Evolutionary conservation across 35 echinoderm and acorn worm genomes (phyloP).

Genomic region (Acanthaster planci): DNA sequence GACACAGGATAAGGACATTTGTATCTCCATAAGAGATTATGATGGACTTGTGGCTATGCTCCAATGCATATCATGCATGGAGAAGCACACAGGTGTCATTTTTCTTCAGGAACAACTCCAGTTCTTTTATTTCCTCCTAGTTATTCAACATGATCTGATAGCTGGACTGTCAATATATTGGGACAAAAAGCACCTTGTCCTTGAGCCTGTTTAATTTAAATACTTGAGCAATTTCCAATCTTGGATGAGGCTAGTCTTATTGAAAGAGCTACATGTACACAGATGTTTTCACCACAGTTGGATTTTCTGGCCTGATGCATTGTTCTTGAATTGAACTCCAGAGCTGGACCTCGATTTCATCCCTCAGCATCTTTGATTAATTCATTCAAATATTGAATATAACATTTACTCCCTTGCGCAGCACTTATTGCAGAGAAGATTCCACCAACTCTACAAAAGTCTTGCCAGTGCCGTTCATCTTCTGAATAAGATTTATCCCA

Average conservation of each 20-base stretch:
- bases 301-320: constrained; percentile 27
- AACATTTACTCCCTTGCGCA: too few relatives aligned
- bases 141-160: not conserved
- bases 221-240: not conserved
- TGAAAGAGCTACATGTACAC: constrained; percentile 13
- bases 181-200: constrained; percentile 25
- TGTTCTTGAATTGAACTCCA: constrained; percentile 21
- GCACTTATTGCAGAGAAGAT: too few relatives aligned
- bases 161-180: constrained; percentile 24
- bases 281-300: constrained; percentile 21
- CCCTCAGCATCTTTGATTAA: constrained; percentile 33
- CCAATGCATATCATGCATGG: constrained; percentile 38
- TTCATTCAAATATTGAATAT: constrained; percentile 4
- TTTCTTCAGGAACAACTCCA: constrained; percentile 36
- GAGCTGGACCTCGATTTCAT: constrained; percentile 16
- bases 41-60: constrained; percentile 8
- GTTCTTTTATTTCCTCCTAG: constrained; percentile 10
- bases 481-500: too few relatives aligned
- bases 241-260: constrained; percentile 31
- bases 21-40: constrained; percentile 28
- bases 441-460: too few relatives aligned
- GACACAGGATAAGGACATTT: constrained; percentile 30
- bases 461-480: too few relatives aligned
- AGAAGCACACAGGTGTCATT: constrained; percentile 40
- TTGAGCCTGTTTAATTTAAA: not conserved